A percentile compares a stretch with the other conserved stretches of the same genome.
phyloP scores from a whole-genome alignment of 2,797 vertebrate genomes.

The Acanthiza pusilla region DNA sequence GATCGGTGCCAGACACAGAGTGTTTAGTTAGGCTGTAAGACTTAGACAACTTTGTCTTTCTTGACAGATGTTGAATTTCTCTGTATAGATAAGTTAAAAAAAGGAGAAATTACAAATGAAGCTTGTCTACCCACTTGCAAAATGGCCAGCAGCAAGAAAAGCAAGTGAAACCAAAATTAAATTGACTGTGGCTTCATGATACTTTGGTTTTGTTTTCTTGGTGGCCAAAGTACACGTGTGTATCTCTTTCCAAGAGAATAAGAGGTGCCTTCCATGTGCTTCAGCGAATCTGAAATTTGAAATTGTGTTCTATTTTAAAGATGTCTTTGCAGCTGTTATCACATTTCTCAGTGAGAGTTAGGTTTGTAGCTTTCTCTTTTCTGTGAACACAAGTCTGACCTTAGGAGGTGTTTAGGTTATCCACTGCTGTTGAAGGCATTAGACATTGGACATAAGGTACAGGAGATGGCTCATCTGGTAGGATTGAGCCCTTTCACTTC shows the following conservation, averaged over 20 bases:
- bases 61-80: background rate
- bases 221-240: background rate
- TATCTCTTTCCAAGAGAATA: background rate
- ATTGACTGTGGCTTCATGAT: background rate
- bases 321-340: background rate
- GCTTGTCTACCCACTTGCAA: background rate
- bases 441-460: background rate
- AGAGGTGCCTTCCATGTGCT: background rate
- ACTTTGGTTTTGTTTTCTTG: background rate
- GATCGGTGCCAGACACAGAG: background rate
- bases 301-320: background rate
- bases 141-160: background rate
- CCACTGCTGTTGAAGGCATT: background rate
- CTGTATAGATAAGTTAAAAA: background rate
- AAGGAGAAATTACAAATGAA: background rate
- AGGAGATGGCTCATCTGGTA: background rate
- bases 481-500: background rate
- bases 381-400: background rate
- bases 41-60: background rate
- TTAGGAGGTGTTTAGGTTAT: background rate
- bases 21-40: background rate
- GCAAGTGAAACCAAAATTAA: background rate
- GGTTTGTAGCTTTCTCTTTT: background rate
- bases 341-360: background rate
- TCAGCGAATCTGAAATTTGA: background rate